Conservation (phyloP, 2,797 vertebrate genomes). For the Hapalemur alaotrensis region DNA sequence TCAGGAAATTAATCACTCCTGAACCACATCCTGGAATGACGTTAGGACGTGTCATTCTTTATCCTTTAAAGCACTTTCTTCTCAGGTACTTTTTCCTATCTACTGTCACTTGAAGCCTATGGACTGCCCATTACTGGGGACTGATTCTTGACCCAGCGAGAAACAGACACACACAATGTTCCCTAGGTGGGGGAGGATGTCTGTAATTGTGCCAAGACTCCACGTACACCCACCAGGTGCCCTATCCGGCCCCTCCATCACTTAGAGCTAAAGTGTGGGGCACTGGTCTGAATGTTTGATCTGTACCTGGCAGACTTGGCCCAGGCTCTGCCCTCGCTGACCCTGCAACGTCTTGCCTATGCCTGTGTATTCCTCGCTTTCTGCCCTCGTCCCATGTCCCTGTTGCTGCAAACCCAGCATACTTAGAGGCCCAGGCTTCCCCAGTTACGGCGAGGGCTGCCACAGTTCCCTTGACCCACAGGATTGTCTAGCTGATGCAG, state of each 20-base stretch:
- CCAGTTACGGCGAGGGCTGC: background rate
- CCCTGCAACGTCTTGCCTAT: background rate
- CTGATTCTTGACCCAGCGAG: background rate
- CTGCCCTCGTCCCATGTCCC: background rate
- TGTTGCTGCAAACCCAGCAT: background rate
- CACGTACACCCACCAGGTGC: background rate
- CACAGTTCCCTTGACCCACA: constrained; percentile 4
- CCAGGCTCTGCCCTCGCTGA: background rate
- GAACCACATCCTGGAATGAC: background rate
- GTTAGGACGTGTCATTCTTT: background rate
- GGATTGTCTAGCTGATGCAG: constrained; percentile 57
- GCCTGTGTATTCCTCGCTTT: background rate
- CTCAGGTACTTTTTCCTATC: background rate
- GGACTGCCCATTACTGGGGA: background rate
- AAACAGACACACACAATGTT: background rate
- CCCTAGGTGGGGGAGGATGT: background rate
- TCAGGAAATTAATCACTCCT: background rate
- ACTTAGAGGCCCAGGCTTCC: background rate
- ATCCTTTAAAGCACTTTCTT: background rate
- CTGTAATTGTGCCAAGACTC: background rate
- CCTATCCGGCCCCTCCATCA: background rate
- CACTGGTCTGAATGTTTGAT: background rate
- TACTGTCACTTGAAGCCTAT: background rate
- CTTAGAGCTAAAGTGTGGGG: background rate
- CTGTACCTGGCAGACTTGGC: background rate